phyloP scores from a whole-genome alignment of 2,888 invertebrate genomes.

The Dasysyrphus albostriatus region DNA sequence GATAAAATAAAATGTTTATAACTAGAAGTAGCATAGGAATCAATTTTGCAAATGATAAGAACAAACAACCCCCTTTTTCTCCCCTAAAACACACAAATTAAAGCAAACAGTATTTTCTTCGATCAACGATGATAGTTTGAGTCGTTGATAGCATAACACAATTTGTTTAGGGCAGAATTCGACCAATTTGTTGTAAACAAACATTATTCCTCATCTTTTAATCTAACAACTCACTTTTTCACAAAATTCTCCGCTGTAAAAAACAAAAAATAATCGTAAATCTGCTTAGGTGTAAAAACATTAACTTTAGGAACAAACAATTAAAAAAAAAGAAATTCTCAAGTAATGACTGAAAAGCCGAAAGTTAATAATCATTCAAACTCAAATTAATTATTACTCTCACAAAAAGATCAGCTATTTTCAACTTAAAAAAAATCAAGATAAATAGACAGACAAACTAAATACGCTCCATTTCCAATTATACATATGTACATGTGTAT shows the following conservation, averaged over 20 bases:
- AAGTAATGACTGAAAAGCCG: constrained; percentile 72
- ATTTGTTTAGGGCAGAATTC: constrained; percentile 40
- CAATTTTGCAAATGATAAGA: constrained; percentile 64
- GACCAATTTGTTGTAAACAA: constrained; percentile 67
- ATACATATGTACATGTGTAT: constrained; percentile 19
- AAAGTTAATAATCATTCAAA: constrained; percentile 52
- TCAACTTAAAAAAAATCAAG: constrained; percentile 48
- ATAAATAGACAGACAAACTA: constrained; percentile 43
- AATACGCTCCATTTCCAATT: constrained; percentile 58
- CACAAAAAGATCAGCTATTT: constrained; percentile 58
- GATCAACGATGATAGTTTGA: constrained; percentile 23
- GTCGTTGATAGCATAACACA: constrained; percentile 25
- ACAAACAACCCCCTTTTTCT: constrained; percentile 43
- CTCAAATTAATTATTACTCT: constrained; percentile 54
- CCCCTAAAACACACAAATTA: constrained; percentile 10
- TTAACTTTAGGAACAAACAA: constrained; percentile 51
- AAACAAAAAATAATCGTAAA: constrained; percentile 37
- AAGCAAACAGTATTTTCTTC: constrained; percentile 27
- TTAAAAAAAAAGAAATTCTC: constrained; percentile 53
- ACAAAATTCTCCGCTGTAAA: constrained; percentile 49
- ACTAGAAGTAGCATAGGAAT: constrained; percentile 70
- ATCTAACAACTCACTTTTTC: constrained; percentile 35
- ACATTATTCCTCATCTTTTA: constrained; percentile 19
- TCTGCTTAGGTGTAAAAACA: constrained; percentile 62
- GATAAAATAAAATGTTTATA: constrained; percentile 49